Evolutionary conservation across 2,888 invertebrate genomes (phyloP).

Genomic region (Ethmia dodecea): DNA sequence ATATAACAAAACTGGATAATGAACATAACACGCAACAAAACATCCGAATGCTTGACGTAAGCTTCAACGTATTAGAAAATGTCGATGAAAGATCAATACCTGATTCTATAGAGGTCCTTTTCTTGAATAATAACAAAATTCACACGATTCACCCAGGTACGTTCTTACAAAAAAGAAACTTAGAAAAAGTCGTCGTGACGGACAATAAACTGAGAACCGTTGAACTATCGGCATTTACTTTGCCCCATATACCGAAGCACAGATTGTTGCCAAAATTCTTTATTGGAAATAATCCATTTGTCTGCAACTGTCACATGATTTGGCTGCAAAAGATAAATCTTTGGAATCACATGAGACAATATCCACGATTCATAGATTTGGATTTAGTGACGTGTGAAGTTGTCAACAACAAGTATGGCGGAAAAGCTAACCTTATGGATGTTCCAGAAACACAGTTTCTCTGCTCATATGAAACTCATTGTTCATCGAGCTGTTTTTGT

Average conservation of each 20-base stretch:
- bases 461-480: conserved; percentile 88
- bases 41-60: conserved; percentile 86
- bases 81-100: conserved; percentile 84
- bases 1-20: conserved; percentile 85
- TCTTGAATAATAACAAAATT: conserved; percentile 87
- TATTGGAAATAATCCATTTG: conserved; percentile 89
- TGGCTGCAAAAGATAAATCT: conserved; percentile 89
- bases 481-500: conserved; percentile 90
- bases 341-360: conserved; percentile 83
- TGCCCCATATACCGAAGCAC: conserved; percentile 81
- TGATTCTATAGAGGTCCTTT: conserved; percentile 84
- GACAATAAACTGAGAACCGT: conserved; percentile 85
- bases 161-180: conserved; percentile 82
- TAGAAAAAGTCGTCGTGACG: conserved; percentile 86
- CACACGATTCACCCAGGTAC: conserved; percentile 83
- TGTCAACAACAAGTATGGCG: conserved; percentile 81
- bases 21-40: conserved; percentile 82
- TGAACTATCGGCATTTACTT: conserved; percentile 83
- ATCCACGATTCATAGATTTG: conserved; percentile 87
- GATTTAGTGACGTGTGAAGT: conserved; percentile 86
- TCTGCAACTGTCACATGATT: conserved; percentile 92
- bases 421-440: conserved; percentile 81
- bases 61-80: conserved; percentile 84
- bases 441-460: conserved; percentile 86
- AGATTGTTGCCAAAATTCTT: conserved; percentile 86